A percentile compares a stretch with the other conserved stretches of the same genome.
Evolutionary conservation across 2,888 invertebrate genomes (phyloP).

Genomic region (Polylopha cassiicola): DNA sequence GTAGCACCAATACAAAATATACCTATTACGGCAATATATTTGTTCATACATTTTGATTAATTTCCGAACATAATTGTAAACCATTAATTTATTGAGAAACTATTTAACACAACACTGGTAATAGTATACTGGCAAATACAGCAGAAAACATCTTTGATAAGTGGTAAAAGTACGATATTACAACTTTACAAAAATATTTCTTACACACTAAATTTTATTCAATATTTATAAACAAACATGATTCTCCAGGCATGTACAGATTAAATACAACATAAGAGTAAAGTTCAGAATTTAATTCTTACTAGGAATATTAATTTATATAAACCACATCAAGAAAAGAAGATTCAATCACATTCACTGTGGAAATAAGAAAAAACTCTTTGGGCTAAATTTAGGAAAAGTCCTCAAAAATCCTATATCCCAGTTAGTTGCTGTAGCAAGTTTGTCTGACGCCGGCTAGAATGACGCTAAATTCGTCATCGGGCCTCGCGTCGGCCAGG

Average conservation of each 20-base stretch:
- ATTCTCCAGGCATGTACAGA: constrained; percentile 19
- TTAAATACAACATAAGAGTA: constrained; percentile 21
- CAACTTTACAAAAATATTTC: no score
- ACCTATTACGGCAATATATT: neutral
- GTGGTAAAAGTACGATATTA: no score
- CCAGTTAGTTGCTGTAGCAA: constrained; percentile 85
- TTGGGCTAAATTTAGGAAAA: constrained; percentile 48
- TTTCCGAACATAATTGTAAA: no score
- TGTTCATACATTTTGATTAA: neutral
- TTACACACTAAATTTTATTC: no score
- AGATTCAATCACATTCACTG: constrained; percentile 21
- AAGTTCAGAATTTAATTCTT: constrained; percentile 23
- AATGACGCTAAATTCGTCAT: constrained; percentile 93
- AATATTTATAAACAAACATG: constrained; percentile 17
- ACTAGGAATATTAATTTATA: constrained; percentile 21
- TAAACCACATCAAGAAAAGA: no score
- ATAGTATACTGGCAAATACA: no score
- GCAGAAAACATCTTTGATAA: no score
- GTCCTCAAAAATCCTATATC: constrained; percentile 39
- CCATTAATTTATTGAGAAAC: no score
- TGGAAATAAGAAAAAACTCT: constrained; percentile 21
- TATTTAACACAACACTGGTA: no score
- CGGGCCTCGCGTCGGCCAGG: constrained; percentile 78
- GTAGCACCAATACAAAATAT: constrained; percentile 10
- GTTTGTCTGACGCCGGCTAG: constrained; percentile 92